phyloP scores from a whole-genome alignment of 1,140 invertebrate genomes.

The Oncopodura yosiiana region DNA sequence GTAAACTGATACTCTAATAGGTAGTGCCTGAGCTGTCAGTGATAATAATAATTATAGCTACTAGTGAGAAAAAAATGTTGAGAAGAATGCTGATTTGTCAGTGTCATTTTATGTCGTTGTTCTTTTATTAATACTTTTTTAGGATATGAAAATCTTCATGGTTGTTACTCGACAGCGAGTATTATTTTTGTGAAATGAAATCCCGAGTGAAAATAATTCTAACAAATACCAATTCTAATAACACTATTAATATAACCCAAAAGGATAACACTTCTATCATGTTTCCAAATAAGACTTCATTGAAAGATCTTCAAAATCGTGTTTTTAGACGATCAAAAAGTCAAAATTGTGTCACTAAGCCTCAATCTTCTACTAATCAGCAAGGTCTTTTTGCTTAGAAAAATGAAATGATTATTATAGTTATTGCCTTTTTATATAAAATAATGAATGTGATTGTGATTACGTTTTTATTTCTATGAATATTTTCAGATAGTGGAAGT shows the following conservation, averaged over 20 bases:
- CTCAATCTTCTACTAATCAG: background rate
- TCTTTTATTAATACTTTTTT: background rate
- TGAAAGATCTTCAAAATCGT: slow-evolving; percentile 24
- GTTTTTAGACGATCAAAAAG: slow-evolving; percentile 25
- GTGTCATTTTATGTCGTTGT: background rate
- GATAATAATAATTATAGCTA: no score
- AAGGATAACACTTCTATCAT: background rate
- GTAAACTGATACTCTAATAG: background rate
- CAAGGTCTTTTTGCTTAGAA: background rate
- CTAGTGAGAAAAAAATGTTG: no score
- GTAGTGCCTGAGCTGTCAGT: background rate
- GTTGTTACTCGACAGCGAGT: background rate
- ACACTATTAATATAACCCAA: background rate
- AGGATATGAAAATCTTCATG: slow-evolving; percentile 8
- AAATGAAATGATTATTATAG: no score
- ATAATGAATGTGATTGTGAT: background rate
- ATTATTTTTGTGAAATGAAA: background rate
- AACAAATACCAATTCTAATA: background rate
- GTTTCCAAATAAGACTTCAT: slow-evolving; percentile 14
- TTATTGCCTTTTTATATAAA: no score
- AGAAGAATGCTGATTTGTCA: background rate
- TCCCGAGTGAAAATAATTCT: no score
- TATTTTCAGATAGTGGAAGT: slow-evolving; percentile 45
- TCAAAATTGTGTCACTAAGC: slow-evolving; percentile 11
- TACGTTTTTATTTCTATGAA: slow-evolving; percentile 31